Evolutionary conservation across 2,113 vertebrate genomes (phyloP).

Genomic region (Micronycteris hirsuta): DNA sequence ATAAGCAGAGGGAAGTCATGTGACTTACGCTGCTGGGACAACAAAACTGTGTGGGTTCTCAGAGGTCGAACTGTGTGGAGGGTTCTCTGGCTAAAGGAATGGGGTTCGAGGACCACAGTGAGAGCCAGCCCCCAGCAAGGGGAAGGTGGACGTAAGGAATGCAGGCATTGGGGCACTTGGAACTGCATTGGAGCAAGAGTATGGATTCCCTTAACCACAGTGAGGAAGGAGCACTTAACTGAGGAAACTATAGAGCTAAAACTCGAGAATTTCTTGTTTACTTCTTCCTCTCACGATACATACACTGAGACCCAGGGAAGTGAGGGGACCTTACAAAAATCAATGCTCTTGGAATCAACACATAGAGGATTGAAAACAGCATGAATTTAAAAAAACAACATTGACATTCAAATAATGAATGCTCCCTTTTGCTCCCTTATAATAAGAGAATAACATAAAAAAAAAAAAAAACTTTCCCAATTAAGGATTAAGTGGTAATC

Average conservation of each 20-base stretch:
- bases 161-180: too few relatives aligned
- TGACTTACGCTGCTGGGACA: slow-evolving; percentile 22
- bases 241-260: neutral
- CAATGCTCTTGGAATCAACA: neutral
- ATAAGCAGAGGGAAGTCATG: neutral
- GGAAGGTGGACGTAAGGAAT: rapidly evolving
- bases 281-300: neutral
- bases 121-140: neutral
- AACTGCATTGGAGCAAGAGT: neutral
- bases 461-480: neutral
- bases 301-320: neutral
- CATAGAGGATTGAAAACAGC: neutral
- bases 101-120: neutral
- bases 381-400: neutral
- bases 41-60: neutral
- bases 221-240: neutral
- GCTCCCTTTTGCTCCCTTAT: neutral
- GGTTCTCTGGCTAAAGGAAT: neutral
- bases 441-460: neutral
- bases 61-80: neutral
- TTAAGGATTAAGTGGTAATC: neutral
- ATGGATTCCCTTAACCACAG: neutral
- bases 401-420: neutral
- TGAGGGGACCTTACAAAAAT: neutral
- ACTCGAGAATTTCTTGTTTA: neutral